Base-by-base conservation (phyloP, 2,113 vertebrate genomes). In the Pavo muticus region DNA sequence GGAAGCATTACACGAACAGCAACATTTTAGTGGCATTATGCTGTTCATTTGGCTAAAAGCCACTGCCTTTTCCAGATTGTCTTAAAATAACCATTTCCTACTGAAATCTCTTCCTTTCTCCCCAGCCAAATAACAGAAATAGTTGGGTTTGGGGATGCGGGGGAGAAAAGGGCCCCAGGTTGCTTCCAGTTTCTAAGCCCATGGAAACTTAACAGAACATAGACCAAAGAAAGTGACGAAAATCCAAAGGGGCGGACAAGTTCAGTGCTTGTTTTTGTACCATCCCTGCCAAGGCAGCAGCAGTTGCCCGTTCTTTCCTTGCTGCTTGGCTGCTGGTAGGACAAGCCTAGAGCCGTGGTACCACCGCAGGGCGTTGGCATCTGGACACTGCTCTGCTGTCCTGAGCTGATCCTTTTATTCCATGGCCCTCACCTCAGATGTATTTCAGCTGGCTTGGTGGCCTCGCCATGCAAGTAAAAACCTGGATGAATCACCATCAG, bases 371-470 rank as follows among this genome's bases (percentile, higher is more conserved):
- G 95, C 77, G 83, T 95, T 96, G 97, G 97, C 97, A 94, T 61
- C 93, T 50, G 13, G n/a, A 76, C 82, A 86, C 95, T 35, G 74
- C 79, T 48, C 86, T 18, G 88, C 97, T 97, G 97, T 98, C 97
- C 68, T 84, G 91, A 96, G 91, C 95, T 98, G 97, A 98, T 97
- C 94, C 84, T 93, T 82, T 94, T 95, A 96, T 98, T 97, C 96
- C 94, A 79, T 94, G 92, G 67, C 70, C 69, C 69, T 95, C 91
- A 92, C 94, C 96, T 97, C 97, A 93, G 88, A 88, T 65, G 93
- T 83, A 91, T 97, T 97, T 97, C 96, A 92, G 90, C 96, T 97
- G 96, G 92, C 88, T 94, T 77, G 85, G 95, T 96, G 96, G 97
- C 97, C 93, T 89, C 75, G 87, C 91, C 93, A 73, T 97, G 97